phyloP scores from a whole-genome alignment of 2,797 vertebrate species.

The Leucoraja ocellata region DNA sequence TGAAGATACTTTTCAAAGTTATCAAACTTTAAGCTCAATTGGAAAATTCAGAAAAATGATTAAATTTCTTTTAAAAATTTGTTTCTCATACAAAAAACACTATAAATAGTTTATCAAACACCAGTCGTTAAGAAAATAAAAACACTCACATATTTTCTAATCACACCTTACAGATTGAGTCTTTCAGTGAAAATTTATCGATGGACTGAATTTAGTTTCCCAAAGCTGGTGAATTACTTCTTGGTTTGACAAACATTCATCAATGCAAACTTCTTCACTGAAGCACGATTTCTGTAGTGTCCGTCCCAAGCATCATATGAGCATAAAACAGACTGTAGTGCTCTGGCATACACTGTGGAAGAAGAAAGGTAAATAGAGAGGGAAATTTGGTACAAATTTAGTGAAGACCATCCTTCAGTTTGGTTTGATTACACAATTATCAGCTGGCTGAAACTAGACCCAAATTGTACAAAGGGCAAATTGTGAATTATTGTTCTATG shows the following conservation, averaged over 20 bases:
- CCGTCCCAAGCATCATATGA: slow-evolving; percentile 57
- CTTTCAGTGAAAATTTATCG: neutral
- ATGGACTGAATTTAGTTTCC: neutral
- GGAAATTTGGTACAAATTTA: neutral
- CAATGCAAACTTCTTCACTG: slow-evolving; percentile 51
- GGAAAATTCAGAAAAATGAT: neutral
- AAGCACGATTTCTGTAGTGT: slow-evolving; percentile 40
- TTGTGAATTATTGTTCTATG: neutral
- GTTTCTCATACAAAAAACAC: neutral
- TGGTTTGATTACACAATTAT: neutral
- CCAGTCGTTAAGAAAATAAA: neutral
- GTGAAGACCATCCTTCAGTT: neutral
- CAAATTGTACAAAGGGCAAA: neutral
- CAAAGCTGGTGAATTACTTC: slow-evolving; percentile 40
- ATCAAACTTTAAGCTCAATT: neutral
- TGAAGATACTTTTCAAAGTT: neutral
- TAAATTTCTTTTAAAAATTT: neutral
- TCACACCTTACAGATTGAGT: neutral
- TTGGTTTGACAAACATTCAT: slow-evolving; percentile 45
- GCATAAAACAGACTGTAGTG: slow-evolving; percentile 64
- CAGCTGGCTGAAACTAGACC: neutral
- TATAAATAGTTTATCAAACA: slow-evolving; percentile 19
- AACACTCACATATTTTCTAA: neutral
- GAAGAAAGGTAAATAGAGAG: slow-evolving; percentile 24
- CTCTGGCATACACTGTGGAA: slow-evolving; percentile 67